Evolutionary conservation across 2,888 invertebrate genomes (phyloP).

Genomic region (Caenorhabditis virilis): DNA sequence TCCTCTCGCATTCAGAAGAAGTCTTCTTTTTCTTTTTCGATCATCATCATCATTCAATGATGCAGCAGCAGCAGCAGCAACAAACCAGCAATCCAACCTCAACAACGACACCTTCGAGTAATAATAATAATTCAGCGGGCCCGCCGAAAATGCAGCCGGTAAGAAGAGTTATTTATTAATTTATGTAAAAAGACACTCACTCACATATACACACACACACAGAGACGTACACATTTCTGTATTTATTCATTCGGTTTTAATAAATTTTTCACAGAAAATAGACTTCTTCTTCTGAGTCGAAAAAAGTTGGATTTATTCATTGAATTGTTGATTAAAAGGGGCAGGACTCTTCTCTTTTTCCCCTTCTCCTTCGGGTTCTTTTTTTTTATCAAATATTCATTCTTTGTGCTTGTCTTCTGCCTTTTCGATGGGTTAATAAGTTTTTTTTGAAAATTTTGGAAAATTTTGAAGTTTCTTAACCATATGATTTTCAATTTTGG

Average conservation of each 20-base stretch:
- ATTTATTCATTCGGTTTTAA: too few species aligned
- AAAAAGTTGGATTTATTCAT: slow-evolving; percentile 28
- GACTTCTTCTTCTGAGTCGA: not conserved
- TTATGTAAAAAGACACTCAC: too few species aligned
- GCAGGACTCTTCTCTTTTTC: slow-evolving; percentile 11
- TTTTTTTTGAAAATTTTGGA: too few species aligned
- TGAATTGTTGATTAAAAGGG: slow-evolving; percentile 38
- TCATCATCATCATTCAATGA: not conserved
- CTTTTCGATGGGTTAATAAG: slow-evolving; percentile 32
- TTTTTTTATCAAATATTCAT: slow-evolving; percentile 40
- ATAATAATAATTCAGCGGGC: slow-evolving; percentile 30
- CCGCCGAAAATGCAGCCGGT: slow-evolving; percentile 34
- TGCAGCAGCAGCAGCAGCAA: not conserved
- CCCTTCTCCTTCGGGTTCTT: not conserved
- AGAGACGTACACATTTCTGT: too few species aligned
- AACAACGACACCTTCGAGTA: too few species aligned
- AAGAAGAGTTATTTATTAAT: too few species aligned
- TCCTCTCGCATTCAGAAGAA: not conserved
- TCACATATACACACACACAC: too few species aligned
- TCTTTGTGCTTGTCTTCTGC: slow-evolving; percentile 34
- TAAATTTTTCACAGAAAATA: not conserved
- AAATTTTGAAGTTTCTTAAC: too few species aligned
- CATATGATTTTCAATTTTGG: too few species aligned
- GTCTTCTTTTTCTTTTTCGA: not conserved
- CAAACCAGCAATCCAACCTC: not conserved